Evolutionary conservation across 2,888 invertebrate species (phyloP), one percentile per base, ranked within the genome.

Genomic region (Callyntrura sp.): DNA sequence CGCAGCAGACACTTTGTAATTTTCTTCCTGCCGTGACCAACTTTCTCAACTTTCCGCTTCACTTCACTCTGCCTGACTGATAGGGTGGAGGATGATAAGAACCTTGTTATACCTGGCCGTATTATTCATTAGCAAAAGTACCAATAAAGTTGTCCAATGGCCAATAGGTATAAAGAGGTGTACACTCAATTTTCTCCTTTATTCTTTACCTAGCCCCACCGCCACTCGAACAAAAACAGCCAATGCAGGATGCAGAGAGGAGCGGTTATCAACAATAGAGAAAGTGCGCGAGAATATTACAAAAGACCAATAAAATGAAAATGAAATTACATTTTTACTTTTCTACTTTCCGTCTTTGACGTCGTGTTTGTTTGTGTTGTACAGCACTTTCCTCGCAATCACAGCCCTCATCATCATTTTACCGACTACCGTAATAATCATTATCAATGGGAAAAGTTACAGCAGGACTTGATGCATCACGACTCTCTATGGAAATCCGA

Each of bases 381-480:
- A 60, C 20, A 17, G 3, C 8, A 8, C 17, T 45, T 35, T n/a
- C 17, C 5, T 76, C 17, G 11, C 45, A 9, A 48, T 45, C 23
- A 51, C 28, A 4, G 9, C 25, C 9, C 0, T 43, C 76, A 68
- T 12, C 9, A 20, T 48, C 48, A 48, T 76, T 51, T 23, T 11
- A 4, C n/a, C 9, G 35, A 35, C 12, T 11, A 25, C 23, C 45
- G 1, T 76, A 45, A 76, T 76, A 8, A 76, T 76, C 76, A 76
- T 76, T 48, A 76, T 45, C 48, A 76, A 76, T 76, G 76, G 76
- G 76, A 76, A 76, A 76, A 76, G 76, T 76, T 76, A 25, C 28
- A 28, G 76, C 20, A 20, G 51, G 76, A 20, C 48, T 8, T 45
- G 9, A 9, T 11, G 17, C 45, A 76, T 3, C 5, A 25, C 3